Evolutionary conservation across 2,888 invertebrate genomes (phyloP), one percentile per base, ranked within the genome.

Genomic region (Pilophorus perplexus): DNA sequence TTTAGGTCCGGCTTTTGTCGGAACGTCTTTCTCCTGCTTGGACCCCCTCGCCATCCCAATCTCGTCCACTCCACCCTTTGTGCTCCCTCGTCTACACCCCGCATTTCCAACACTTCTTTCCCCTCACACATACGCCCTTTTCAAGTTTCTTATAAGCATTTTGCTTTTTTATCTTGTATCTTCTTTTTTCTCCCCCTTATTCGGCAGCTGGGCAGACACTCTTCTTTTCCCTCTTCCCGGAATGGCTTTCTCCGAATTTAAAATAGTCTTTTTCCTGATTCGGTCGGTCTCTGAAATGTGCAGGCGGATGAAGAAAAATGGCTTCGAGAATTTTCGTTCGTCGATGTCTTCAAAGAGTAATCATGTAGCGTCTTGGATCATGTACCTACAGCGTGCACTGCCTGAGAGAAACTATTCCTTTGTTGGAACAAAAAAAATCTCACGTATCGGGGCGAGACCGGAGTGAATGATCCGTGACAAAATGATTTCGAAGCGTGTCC

Each of bases 1-100:
- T 59, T 59, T 59, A 42, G 59, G 59, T 25, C 18, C 27, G 42
- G 16, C 59, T 59, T 59, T 59, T 59, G 59, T 59, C 59, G 59
- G 59, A 42, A 16, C n/a, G 14, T 6, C n/a, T 20, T 2, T 23
- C 38, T 28, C 18, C 33, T 33, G 6, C 27, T 40, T 8, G 6
- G n/a, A 20, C 18, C 22, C 25, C 18, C 10, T 44, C 42, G 27
- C 8, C 44, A 37, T 3, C 38, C 18, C 28, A 28, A 6, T 20
- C 37, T 33, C 22, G 4, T 23, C 10, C 14, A 2, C 55, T 27
- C 33, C 22, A 20, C 28, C 33, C n/a, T 28, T 22, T 12, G 59
- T 40, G 25, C 25, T 10, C 27, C 25, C 22, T 57, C n/a, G 12
- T 18, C 57, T 38, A 40, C 27, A 42, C 59, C 3, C 33, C 5